A percentile compares a stretch with the other conserved stretches of the same genome.
phyloP scores from a whole-genome alignment of 2,797 vertebrate genomes.

The Sphenopsis melanotis region DNA sequence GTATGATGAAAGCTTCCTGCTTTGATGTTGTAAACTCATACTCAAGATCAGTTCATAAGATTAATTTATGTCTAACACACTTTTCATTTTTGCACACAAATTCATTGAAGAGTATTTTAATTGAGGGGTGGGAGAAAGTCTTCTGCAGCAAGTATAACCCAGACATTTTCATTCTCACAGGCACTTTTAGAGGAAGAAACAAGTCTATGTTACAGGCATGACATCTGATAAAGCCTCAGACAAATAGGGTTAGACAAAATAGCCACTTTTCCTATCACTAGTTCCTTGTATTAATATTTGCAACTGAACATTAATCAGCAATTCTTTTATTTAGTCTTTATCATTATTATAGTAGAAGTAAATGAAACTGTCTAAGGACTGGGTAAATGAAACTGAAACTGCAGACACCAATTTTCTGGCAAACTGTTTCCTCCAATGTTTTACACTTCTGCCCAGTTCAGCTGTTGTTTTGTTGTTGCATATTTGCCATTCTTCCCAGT shows the following conservation, averaged over 20 bases:
- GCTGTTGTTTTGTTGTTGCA: not conserved
- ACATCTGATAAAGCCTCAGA: not conserved
- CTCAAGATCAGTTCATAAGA: not conserved
- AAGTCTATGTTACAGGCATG: not conserved
- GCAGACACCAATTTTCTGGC: not conserved
- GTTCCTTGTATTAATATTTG: not conserved
- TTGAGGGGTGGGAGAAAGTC: not conserved
- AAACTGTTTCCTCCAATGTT: not conserved
- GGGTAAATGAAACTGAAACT: not conserved
- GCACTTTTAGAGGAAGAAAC: not conserved
- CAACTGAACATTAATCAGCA: not conserved
- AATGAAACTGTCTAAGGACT: not conserved
- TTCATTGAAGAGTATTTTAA: not conserved
- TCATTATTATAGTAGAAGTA: not conserved
- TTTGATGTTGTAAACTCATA: not conserved
- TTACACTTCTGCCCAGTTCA: not conserved
- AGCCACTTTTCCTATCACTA: not conserved
- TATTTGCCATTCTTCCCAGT: not conserved
- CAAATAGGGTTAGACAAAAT: not conserved
- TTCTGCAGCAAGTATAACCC: not conserved
- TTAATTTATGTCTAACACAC: not conserved
- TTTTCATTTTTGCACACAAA: not conserved
- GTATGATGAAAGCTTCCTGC: conserved; percentile 16
- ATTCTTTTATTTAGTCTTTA: not conserved
- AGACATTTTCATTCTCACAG: not conserved